Conservation (phyloP, 2,888 invertebrate genomes). For the Alloscopus bannaensis region DNA sequence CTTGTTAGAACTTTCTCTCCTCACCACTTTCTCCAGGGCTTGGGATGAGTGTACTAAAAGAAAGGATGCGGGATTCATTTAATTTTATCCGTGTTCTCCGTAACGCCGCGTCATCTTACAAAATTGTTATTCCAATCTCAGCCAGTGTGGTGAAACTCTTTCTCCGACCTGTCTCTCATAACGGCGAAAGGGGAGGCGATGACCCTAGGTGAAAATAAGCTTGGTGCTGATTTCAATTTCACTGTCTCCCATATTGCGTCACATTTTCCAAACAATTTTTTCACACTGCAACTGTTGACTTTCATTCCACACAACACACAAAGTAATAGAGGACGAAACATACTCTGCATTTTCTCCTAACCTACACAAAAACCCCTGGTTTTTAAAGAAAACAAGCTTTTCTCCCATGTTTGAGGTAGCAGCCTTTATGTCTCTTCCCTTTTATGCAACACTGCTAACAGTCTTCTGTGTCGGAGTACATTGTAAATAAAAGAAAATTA, state of each 20-base stretch:
- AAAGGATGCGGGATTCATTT: no score
- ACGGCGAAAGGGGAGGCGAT: not conserved
- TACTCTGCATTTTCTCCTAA: no score
- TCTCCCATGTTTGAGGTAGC: no score
- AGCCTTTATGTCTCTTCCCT: constrained; percentile 1
- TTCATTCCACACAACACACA: no score
- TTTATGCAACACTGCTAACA: constrained; percentile 13
- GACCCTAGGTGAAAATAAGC: constrained; percentile 20
- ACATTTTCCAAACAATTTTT: no score
- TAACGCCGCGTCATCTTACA: no score
- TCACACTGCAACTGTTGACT: no score
- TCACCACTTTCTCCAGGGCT: not conserved
- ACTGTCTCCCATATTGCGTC: not conserved
- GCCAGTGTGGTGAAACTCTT: constrained; percentile 1
- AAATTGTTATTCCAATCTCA: constrained; percentile 18
- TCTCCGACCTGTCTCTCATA: not conserved
- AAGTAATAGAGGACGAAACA: no score
- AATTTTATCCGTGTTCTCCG: no score
- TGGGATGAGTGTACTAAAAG: no score
- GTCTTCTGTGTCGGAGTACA: not conserved
- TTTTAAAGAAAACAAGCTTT: no score
- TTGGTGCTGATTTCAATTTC: constrained; percentile 8
- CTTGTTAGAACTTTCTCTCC: not conserved
- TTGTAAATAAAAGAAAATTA: constrained; percentile 12
- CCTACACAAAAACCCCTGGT: no score